A percentile compares a stretch with the other conserved stretches of the same genome.
These are phyloP conservation scores for Gastrophysa polygoni DNA, from an alignment of 2,888 invertebrate species.

Conservation along the genomic window DNA sequence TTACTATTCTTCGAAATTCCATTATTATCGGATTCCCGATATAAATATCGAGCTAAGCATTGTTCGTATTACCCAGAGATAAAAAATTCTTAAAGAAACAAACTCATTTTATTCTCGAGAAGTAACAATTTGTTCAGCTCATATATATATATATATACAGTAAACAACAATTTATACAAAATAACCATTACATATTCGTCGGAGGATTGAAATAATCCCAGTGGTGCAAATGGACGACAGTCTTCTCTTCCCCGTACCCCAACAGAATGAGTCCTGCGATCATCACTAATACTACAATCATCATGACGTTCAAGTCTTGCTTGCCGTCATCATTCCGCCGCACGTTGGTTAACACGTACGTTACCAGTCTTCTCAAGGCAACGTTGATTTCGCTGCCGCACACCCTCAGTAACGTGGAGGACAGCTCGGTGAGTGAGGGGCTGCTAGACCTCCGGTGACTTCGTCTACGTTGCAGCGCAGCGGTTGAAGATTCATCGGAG, in stretches of 20 bases:
- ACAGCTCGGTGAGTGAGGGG: conserved; percentile 71
- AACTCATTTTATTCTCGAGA: conserved; percentile 12
- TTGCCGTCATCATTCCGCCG: conserved; percentile 69
- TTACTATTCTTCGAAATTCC: too few species aligned
- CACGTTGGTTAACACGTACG: conserved; percentile 66
- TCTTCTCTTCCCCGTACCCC: conserved; percentile 69
- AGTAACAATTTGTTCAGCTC: conserved; percentile 17
- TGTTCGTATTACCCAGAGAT: not conserved
- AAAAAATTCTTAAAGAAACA: not conserved
- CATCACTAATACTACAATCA: conserved; percentile 79
- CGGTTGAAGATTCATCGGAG: conserved; percentile 45
- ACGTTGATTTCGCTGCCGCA: conserved; percentile 70
- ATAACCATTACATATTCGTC: conserved; percentile 57
- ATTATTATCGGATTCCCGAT: too few species aligned
- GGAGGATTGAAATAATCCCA: conserved; percentile 91
- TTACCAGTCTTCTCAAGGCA: conserved; percentile 72
- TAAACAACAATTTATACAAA: conserved; percentile 19
- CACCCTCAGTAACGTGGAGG: conserved; percentile 72
- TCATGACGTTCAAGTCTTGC: conserved; percentile 75
- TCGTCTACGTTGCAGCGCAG: conserved; percentile 26
- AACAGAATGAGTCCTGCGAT: conserved; percentile 79
- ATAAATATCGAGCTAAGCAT: too few species aligned
- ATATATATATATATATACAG: conserved; percentile 10
- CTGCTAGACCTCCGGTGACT: conserved; percentile 60
- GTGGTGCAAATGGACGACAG: conserved; percentile 79